phyloP scores from a whole-genome alignment of 2,888 invertebrate species.

The Micropterix aruncella region DNA sequence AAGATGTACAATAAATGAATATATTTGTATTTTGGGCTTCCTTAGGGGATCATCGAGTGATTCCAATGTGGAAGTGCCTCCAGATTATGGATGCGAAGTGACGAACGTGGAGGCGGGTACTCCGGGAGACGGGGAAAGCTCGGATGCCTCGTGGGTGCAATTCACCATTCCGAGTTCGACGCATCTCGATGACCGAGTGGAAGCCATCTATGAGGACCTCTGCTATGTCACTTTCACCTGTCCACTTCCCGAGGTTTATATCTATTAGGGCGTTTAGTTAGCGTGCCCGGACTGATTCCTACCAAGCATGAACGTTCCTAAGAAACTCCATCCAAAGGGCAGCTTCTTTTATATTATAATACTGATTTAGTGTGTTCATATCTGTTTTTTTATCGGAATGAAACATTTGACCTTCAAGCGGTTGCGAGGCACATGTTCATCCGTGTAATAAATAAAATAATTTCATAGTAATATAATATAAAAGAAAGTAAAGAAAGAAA shows the following conservation, averaged over 20 bases:
- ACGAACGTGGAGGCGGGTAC: conserved; percentile 14
- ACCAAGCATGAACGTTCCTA: too few species aligned
- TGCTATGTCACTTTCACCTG: conserved; percentile 75
- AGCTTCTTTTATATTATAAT: too few species aligned
- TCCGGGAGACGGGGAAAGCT: conserved; percentile 5
- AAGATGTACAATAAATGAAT: too few species aligned
- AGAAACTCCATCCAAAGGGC: too few species aligned
- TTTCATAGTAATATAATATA: too few species aligned
- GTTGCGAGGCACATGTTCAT: too few species aligned
- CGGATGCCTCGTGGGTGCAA: conserved; percentile 47
- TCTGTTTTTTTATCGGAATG: conserved; percentile 7
- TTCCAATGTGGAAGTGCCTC: conserved; percentile 18
- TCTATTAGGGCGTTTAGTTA: too few species aligned
- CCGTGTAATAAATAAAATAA: too few species aligned
- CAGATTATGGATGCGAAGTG: conserved; percentile 13
- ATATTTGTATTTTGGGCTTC: not conserved
- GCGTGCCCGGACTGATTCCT: too few species aligned
- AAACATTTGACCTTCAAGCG: conserved; percentile 3
- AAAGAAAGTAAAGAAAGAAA: too few species aligned
- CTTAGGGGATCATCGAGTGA: not conserved
- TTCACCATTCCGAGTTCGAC: conserved; percentile 48
- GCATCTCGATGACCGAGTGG: conserved; percentile 48
- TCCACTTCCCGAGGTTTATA: conserved; percentile 50
- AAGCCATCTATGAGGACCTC: conserved; percentile 78
- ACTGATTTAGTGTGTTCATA: too few species aligned